Evolutionary conservation across 2,888 invertebrate genomes (phyloP).

Genomic region (Lepidonotus clava): DNA sequence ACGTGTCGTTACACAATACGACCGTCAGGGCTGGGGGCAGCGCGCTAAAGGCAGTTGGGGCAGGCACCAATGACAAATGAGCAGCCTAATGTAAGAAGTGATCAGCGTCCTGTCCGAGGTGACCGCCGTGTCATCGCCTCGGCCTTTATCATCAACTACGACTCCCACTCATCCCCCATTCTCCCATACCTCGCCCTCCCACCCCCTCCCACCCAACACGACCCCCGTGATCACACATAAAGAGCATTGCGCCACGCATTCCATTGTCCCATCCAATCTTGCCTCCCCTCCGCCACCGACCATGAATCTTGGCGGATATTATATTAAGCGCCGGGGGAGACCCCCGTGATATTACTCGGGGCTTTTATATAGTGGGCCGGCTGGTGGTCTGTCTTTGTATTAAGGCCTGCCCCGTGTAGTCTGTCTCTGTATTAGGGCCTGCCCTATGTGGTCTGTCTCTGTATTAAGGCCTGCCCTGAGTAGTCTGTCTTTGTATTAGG

Average conservation of each 20-base stretch:
- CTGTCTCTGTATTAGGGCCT: too few species aligned
- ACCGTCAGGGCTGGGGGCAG: not conserved
- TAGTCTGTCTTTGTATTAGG: too few species aligned
- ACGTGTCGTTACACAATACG: constrained; percentile 39
- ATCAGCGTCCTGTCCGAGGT: not conserved
- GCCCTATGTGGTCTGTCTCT: too few species aligned
- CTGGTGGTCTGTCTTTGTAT: too few species aligned
- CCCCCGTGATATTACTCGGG: not conserved
- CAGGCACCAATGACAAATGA: too few species aligned
- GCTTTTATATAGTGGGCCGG: too few species aligned
- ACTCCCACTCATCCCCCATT: not conserved
- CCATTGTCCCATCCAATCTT: constrained; percentile 34
- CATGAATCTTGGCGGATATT: constrained; percentile 48
- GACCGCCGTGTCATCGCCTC: constrained; percentile 1
- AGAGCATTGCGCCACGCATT: not conserved
- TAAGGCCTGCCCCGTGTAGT: too few species aligned
- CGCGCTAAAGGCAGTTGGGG: too few species aligned
- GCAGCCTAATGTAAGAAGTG: not conserved
- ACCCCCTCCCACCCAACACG: not conserved
- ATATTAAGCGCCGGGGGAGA: constrained; percentile 15
- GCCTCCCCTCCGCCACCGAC: too few species aligned
- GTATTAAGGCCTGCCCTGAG: too few species aligned
- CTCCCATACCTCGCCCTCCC: not conserved
- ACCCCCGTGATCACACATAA: constrained; percentile 5
- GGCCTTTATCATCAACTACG: not conserved